Evolutionary conservation across 2,113 vertebrate genomes (phyloP), one percentile per base, ranked within the genome.

Genomic region (Ascaphus truei): DNA sequence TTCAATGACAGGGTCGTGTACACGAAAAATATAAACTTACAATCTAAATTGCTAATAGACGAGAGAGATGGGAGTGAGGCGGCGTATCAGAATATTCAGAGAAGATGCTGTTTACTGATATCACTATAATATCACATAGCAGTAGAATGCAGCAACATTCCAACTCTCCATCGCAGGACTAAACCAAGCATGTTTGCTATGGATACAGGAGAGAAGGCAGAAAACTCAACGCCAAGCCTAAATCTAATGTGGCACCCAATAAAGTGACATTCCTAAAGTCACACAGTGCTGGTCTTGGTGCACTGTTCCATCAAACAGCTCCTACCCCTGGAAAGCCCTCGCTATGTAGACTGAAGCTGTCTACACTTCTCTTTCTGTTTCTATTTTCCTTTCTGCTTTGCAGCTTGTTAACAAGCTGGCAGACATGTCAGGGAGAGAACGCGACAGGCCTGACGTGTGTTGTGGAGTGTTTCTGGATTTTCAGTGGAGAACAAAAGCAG

Each of bases 401-500:
- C 31, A 34, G 10, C 29, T 57, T 57, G 53, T 57, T 57, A 57
- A 57, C 53, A 33, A 57, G 53, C 53, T 9, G 31, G 53, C 16
- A 57, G 51, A 30, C 31, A 34, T 57, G 53, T 57, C 53, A 57
- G 7, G 13, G 27, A 20, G 30, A 12, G 31, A 57, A 57, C 31
- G 6, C n/a, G 53, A 34, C 53, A 57, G 53, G 53, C 16, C 30
- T 57, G 53, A 36, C 31, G 30, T 57, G 53, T 57, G 53, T 57
- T 33, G 53, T 34, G 30, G 30, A 57, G 16, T 57, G 53, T 57
- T 57, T 36, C 53, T 34, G 16, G 53, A 34, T 20, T 57, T 34
- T 30, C 33, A 16, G 16, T 2, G 30, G 41, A 10, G 53, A 57
- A 57, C 51, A 55, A 57, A 57, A 34, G 53, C 25, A 20, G 8